A percentile compares a stretch with the other conserved stretches of the same genome.
These are phyloP conservation scores for Phalacrocorax carbo DNA, from an alignment of 2,113 vertebrate genomes.

Conservation along the genomic window DNA sequence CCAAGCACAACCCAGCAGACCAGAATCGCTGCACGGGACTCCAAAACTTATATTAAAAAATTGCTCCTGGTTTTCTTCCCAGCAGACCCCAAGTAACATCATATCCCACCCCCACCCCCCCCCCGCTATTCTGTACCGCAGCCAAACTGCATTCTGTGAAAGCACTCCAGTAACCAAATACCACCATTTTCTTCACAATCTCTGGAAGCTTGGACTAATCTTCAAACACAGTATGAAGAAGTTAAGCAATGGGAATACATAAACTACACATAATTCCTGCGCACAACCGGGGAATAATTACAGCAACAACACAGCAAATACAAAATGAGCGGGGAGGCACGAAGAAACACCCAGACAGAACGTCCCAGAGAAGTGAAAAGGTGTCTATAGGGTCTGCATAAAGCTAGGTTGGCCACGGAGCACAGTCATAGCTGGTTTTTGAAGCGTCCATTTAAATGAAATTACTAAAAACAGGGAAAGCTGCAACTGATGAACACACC, in stretches of 20 bases:
- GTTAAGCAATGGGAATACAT: background rate
- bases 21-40: background rate
- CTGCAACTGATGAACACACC: background rate
- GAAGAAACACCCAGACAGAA: background rate
- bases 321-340: background rate
- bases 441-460: background rate
- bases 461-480: background rate
- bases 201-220: background rate
- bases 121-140: background rate
- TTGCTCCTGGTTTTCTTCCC: background rate
- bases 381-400: background rate
- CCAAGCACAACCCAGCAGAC: background rate
- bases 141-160: background rate
- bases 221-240: background rate
- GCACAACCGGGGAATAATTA: background rate
- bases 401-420: background rate
- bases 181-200: background rate
- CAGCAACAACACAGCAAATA: background rate
- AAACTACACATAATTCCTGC: background rate
- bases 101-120: no score
- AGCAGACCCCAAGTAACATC: background rate
- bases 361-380: background rate
- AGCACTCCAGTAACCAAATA: background rate
- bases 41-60: background rate
- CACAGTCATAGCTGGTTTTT: rapidly evolving